Evolutionary conservation across 2,113 vertebrate species (phyloP).

Genomic region (Austrofundulus limnaeus): DNA sequence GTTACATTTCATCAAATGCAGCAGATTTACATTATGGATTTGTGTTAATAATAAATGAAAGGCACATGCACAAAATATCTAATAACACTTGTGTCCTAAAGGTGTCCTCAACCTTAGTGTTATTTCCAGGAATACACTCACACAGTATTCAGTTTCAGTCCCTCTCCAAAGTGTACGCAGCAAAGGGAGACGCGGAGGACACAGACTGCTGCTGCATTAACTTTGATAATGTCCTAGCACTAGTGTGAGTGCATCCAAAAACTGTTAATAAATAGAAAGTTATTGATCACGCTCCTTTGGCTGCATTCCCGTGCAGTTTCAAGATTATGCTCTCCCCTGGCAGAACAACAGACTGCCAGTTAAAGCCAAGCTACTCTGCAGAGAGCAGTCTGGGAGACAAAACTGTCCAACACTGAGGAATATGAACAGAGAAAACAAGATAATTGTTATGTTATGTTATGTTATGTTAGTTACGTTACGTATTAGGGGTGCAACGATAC

Average conservation of each 20-base stretch:
- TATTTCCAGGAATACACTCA: slow-evolving; percentile 61
- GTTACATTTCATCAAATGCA: slow-evolving; percentile 4
- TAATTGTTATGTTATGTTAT: slow-evolving; percentile 2
- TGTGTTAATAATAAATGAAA: slow-evolving; percentile 7
- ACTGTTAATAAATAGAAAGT: slow-evolving; percentile 77
- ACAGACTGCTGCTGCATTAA: slow-evolving; percentile 69
- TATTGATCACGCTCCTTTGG: slow-evolving; percentile 77
- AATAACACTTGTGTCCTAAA: slow-evolving; percentile 33
- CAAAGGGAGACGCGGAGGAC: slow-evolving; percentile 47
- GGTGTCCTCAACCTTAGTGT: slow-evolving; percentile 30
- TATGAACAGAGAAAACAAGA: neutral
- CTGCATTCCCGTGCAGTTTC: slow-evolving; percentile 64
- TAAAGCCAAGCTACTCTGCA: slow-evolving; percentile 61
- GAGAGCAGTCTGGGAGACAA: slow-evolving; percentile 28
- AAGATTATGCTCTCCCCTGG: slow-evolving; percentile 65
- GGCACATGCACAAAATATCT: slow-evolving; percentile 18
- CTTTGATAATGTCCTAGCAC: slow-evolving; percentile 59
- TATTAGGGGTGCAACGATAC: too few species aligned
- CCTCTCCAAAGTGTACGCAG: slow-evolving; percentile 36
- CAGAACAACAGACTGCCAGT: slow-evolving; percentile 58
- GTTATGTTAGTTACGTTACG: too few species aligned
- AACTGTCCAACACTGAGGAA: slow-evolving; percentile 22
- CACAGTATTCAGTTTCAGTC: slow-evolving; percentile 53
- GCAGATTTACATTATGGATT: slow-evolving; percentile 1
- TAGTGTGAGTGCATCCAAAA: slow-evolving; percentile 74